Conservation (phyloP, 2,113 vertebrate species). For the Parus major region DNA sequence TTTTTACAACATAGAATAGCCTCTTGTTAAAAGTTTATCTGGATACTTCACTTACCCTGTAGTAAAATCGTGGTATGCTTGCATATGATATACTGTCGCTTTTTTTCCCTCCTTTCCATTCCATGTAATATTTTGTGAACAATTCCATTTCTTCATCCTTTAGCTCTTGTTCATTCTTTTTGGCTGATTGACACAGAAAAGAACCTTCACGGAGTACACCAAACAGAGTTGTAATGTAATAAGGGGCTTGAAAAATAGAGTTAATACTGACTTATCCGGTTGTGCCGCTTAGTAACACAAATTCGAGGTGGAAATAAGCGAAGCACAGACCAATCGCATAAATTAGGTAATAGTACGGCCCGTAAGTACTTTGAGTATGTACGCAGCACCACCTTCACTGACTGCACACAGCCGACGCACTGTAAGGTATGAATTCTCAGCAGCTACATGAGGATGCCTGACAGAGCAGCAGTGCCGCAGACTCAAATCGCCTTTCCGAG, state of each 20-base stretch:
- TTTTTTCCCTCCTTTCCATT: slow-evolving; percentile 89
- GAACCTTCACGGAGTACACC: neutral
- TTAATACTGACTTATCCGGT: neutral
- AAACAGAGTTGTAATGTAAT: rapidly evolving
- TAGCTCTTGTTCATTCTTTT: slow-evolving; percentile 85
- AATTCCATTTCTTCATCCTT: slow-evolving; percentile 91
- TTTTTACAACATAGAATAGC: rapidly evolving
- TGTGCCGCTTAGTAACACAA: too few species aligned
- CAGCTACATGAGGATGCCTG: rapidly evolving
- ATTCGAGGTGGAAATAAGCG: rapidly evolving
- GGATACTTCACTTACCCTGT: slow-evolving; percentile 80
- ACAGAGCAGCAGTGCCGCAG: neutral
- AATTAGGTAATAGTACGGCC: rapidly evolving
- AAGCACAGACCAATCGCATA: neutral
- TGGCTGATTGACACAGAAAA: slow-evolving; percentile 72
- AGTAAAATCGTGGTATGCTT: slow-evolving; percentile 95
- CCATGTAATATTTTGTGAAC: slow-evolving; percentile 90
- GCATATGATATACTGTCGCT: slow-evolving; percentile 76
- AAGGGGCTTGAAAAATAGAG: neutral
- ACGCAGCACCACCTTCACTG: neutral
- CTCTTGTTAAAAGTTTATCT: neutral
- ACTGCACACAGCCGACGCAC: neutral
- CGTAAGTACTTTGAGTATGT: rapidly evolving
- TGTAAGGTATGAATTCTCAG: rapidly evolving
- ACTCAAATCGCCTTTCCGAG: rapidly evolving